Evolutionary conservation across 2,113 vertebrate genomes (phyloP), one percentile per base, ranked within the genome.

Genomic region (Oncorhynchus nerka): DNA sequence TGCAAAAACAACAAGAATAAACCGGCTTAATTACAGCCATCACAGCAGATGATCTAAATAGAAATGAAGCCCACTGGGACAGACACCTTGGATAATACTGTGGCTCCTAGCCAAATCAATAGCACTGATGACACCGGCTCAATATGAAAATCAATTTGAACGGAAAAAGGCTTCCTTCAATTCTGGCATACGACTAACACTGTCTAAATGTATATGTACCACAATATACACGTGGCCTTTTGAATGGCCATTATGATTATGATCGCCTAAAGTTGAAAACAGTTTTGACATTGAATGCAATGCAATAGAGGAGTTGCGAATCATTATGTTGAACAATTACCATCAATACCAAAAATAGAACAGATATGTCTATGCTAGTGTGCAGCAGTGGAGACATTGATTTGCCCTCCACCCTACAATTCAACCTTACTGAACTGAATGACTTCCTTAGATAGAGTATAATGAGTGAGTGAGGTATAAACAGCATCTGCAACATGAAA

Each of bases 1-100:
- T 26, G 73, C 9, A 66, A 76, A 76, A 80, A 62, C 22, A 79
- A 78, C 57, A 76, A 11, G 71, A 85, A 62, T 49, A 73, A 84
- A 83, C 55, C 81, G 26, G 51, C 61, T 71, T 84, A 72, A 73
- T 61, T 73, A 39, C 49, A 76, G 70, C 74, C n/a, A 74, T 71
- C 55, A 61, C 64, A 51, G 70, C 12, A 20, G 67, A 19, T 51
- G 55, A 79, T 74, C 62, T 66, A 61, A 68, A 69, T 39, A 72
- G 39, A 72, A 30, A 49, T 62, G n/a, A 67, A 67, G 16, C 32
- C 32, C 45, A 48, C 55, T 30, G 64, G 72, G 68, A 22, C 19
- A 45, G 45, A 59, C 57, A 57, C 71, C 32, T 62, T 51, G 26
- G 24, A 34, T 66, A 77, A 51, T 8, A 39, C 15, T 55, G 67